Evolutionary conservation across 2,797 vertebrate genomes (phyloP).

Genomic region (Potorous gilbertii): DNA sequence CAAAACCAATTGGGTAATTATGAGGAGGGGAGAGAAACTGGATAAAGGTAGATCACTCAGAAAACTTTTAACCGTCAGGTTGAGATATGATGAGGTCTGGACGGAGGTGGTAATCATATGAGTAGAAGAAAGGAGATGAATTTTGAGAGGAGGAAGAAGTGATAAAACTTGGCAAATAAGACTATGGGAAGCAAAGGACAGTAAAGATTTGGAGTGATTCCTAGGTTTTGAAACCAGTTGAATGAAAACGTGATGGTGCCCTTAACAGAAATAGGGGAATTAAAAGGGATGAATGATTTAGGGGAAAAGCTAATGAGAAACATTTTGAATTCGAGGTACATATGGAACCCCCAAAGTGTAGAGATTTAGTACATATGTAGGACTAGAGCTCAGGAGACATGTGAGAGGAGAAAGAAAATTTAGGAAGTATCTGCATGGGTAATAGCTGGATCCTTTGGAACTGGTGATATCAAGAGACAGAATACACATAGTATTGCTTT

Average conservation of each 20-base stretch:
- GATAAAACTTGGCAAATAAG: background rate
- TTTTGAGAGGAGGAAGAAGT: background rate
- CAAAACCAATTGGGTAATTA: background rate
- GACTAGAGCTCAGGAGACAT: background rate
- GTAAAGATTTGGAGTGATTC: background rate
- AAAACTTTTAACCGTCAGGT: background rate
- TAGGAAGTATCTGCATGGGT: background rate
- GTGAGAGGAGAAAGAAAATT: background rate
- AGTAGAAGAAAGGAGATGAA: background rate
- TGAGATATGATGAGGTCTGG: background rate
- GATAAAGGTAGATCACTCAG: background rate
- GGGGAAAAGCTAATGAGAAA: background rate
- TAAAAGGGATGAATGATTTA: background rate
- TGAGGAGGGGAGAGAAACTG: background rate
- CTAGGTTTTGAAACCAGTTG: background rate
- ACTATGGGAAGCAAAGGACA: background rate
- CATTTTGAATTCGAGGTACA: background rate
- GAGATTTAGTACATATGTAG: background rate
- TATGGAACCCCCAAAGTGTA: background rate
- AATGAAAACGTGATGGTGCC: background rate
- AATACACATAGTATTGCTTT: background rate
- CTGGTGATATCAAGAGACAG: background rate
- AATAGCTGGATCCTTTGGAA: background rate
- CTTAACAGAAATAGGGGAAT: background rate
- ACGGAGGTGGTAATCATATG: background rate